A percentile compares a stretch with the other conserved stretches of the same genome.
Evolutionary conservation across 1,140 invertebrate species (phyloP).

Genomic region (Drusus annulatus): DNA sequence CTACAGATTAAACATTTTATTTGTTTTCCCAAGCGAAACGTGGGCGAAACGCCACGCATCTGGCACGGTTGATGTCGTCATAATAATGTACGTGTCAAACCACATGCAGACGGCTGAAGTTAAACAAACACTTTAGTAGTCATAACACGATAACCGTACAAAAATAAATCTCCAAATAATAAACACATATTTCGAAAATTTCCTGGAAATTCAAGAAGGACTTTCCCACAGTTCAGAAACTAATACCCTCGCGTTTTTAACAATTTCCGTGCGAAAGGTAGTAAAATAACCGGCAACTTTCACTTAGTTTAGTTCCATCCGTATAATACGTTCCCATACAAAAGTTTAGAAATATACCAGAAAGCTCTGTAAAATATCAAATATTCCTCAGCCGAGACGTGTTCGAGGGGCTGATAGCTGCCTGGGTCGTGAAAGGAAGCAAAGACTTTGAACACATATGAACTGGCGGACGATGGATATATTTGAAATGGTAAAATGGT

Average conservation of each 20-base stretch:
- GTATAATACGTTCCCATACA: constrained; percentile 4
- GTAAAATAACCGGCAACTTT: constrained; percentile 8
- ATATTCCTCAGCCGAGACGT: constrained; percentile 5
- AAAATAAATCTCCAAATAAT: too few species aligned
- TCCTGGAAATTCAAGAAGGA: too few species aligned
- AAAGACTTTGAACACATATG: constrained; percentile 33
- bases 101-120: too few species aligned
- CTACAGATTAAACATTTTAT: too few species aligned
- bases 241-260: background rate
- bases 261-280: constrained; percentile 10
- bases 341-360: too few species aligned
- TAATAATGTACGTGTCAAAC: too few species aligned
- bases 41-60: too few species aligned
- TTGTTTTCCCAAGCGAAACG: too few species aligned
- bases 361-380: constrained; percentile 24
- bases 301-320: constrained; percentile 1
- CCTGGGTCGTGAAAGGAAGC: constrained; percentile 7
- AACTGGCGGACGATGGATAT: background rate
- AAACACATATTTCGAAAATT: too few species aligned
- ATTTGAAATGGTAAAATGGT: constrained; percentile 27
- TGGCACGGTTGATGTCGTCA: too few species aligned
- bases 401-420: background rate
- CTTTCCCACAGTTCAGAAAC: background rate
- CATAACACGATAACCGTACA: too few species aligned
- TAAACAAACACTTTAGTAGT: too few species aligned